Conservation (phyloP, 2,797 vertebrate genomes). For the Pterois miles region DNA sequence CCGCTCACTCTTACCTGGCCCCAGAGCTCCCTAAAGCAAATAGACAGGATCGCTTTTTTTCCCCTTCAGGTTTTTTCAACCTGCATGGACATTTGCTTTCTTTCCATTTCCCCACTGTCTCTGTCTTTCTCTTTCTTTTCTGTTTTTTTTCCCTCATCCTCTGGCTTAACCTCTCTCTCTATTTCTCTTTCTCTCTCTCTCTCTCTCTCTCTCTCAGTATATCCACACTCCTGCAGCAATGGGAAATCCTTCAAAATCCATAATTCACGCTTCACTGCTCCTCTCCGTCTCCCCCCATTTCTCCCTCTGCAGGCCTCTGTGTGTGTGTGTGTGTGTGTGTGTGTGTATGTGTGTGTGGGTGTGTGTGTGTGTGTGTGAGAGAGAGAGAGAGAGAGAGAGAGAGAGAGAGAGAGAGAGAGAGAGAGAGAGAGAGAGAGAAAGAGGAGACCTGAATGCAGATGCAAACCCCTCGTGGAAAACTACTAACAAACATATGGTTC, state of each 20-base stretch:
- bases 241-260: constrained; percentile 82
- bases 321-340: constrained; percentile 29
- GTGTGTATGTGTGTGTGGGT: constrained; percentile 22
- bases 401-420: not conserved
- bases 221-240: constrained; percentile 68
- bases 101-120: constrained; percentile 10
- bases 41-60: not conserved
- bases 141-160: constrained; percentile 19
- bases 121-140: constrained; percentile 3
- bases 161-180: constrained; percentile 22
- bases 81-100: constrained; percentile 31
- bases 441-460: constrained; percentile 67
- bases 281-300: constrained; percentile 47
- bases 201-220: constrained; percentile 20
- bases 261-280: constrained; percentile 73
- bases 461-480: constrained; percentile 65
- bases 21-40: constrained; percentile 41
- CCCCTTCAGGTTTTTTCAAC: constrained; percentile 9
- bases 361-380: constrained; percentile 3
- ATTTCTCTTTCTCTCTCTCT: constrained; percentile 21
- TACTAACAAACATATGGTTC: constrained; percentile 56
- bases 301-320: constrained; percentile 57
- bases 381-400: not conserved
- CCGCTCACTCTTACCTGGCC: constrained; percentile 22
- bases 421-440: not conserved